Evolutionary conservation across 1,140 invertebrate genomes (phyloP).

Genomic region (Planococcus citri): DNA sequence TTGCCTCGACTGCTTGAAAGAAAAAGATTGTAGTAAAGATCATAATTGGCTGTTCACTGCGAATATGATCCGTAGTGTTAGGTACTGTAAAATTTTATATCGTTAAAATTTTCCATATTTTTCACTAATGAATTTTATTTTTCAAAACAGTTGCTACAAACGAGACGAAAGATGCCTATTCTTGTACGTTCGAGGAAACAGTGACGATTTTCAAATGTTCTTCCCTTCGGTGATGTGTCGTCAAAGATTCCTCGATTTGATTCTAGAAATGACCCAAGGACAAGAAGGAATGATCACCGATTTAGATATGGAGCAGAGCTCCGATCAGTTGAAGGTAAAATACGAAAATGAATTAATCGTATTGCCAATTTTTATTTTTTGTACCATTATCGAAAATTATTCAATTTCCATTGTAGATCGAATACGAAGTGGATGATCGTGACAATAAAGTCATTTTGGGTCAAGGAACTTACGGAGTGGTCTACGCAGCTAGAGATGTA

Average conservation of each 20-base stretch:
- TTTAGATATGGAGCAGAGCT: conserved; percentile 55
- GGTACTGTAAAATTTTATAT: conserved; percentile 33
- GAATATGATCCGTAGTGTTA: conserved; percentile 83
- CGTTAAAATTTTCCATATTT: neutral
- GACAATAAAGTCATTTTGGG: conserved; percentile 78
- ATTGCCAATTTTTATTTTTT: neutral
- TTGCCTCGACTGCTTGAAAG: conserved; percentile 61
- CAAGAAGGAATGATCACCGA: conserved; percentile 74
- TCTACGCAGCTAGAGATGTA: conserved; percentile 87
- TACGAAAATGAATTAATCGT: neutral
- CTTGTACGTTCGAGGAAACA: conserved; percentile 95
- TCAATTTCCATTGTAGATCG: conserved; percentile 63
- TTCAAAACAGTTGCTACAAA: conserved; percentile 56
- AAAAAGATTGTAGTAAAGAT: conserved; percentile 59
- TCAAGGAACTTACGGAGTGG: conserved; percentile 89
- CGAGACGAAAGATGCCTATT: conserved; percentile 90
- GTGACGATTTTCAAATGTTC: conserved; percentile 98
- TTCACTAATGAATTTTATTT: too few species aligned
- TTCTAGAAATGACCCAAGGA: conserved; percentile 71
- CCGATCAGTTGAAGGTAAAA: conserved; percentile 53
- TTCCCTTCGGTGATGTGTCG: conserved; percentile 79
- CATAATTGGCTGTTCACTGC: conserved; percentile 90
- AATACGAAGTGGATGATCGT: conserved; percentile 91
- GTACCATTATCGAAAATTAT: too few species aligned
- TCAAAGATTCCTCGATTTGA: conserved; percentile 65